Evolutionary conservation across 2,888 invertebrate genomes (phyloP).

Genomic region (Sycophila texana): DNA sequence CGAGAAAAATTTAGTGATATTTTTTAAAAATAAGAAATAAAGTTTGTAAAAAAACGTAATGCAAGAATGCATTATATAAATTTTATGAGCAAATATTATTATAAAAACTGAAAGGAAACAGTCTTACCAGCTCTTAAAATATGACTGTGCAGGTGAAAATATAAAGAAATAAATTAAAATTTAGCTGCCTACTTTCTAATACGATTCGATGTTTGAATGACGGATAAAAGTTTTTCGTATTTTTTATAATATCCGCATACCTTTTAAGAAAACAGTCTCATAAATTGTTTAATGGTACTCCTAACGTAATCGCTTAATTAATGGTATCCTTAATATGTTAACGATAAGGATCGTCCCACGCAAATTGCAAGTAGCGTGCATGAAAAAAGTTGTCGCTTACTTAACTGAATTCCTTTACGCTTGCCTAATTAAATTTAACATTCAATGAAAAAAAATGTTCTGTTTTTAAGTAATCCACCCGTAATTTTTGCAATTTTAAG

Average conservation of each 20-base stretch:
- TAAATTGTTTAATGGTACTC: neutral
- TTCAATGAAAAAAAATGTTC: slow-evolving; percentile 1
- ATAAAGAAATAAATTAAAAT: slow-evolving; percentile 37
- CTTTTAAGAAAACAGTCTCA: slow-evolving; percentile 25
- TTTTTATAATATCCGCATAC: slow-evolving; percentile 8
- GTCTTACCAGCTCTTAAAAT: slow-evolving; percentile 35
- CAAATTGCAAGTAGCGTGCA: slow-evolving; percentile 25
- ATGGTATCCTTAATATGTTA: slow-evolving; percentile 10
- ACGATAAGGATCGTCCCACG: neutral
- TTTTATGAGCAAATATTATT: slow-evolving; percentile 46
- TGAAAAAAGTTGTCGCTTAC: slow-evolving; percentile 2
- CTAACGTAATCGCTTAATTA: neutral
- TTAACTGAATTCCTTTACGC: slow-evolving; percentile 10
- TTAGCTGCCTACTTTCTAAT: slow-evolving; percentile 23
- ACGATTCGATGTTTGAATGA: slow-evolving; percentile 48
- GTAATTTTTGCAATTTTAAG: slow-evolving; percentile 6
- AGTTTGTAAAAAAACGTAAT: slow-evolving; percentile 30
- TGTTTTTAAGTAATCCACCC: slow-evolving; percentile 23
- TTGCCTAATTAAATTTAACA: slow-evolving; percentile 13
- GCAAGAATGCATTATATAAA: slow-evolving; percentile 40
- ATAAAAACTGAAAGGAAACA: slow-evolving; percentile 47
- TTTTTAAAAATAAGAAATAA: neutral
- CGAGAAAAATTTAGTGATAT: too few relatives aligned
- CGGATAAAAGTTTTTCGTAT: slow-evolving; percentile 7
- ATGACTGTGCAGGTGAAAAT: slow-evolving; percentile 30